These are phyloP conservation scores for Myotis planiceps DNA, from an alignment of 2,797 vertebrate species.

Conservation along the genomic window DNA sequence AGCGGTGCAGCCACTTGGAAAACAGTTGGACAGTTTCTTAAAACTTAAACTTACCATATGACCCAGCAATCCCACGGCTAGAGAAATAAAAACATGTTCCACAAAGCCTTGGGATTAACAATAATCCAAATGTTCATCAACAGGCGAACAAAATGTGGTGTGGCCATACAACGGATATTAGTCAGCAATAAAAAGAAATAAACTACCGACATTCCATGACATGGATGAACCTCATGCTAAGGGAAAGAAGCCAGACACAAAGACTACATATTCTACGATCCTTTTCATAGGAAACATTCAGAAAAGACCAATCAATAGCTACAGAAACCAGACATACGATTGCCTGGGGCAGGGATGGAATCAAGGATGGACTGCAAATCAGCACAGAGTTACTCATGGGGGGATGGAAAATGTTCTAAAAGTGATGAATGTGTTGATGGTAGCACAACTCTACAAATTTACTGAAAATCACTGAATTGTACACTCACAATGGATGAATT, in stretches of 20 bases:
- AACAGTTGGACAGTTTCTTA: not conserved
- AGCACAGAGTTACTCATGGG: not conserved
- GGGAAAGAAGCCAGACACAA: not conserved
- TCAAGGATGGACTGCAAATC: not conserved
- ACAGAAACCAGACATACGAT: not conserved
- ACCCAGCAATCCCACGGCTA: not conserved
- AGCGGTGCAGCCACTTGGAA: not conserved
- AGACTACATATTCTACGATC: not conserved
- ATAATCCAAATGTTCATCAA: not conserved
- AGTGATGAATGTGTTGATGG: not conserved
- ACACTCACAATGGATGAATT: not conserved
- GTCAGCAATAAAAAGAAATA: not conserved
- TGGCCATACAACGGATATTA: fast-evolving
- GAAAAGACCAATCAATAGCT: not conserved
- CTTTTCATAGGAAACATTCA: not conserved
- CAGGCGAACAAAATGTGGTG: not conserved
- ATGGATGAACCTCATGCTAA: not conserved
- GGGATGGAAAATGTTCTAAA: not conserved
- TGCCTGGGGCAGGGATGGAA: not conserved
- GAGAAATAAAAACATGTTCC: not conserved
- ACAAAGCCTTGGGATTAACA: not conserved
- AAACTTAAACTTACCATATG: not conserved
- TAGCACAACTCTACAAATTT: not conserved
- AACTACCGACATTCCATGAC: fast-evolving
- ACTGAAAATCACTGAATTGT: not conserved